Conservation (phyloP, 37 sponge, comb jelly and placozoan species). For the Haliclona indistincta region DNA sequence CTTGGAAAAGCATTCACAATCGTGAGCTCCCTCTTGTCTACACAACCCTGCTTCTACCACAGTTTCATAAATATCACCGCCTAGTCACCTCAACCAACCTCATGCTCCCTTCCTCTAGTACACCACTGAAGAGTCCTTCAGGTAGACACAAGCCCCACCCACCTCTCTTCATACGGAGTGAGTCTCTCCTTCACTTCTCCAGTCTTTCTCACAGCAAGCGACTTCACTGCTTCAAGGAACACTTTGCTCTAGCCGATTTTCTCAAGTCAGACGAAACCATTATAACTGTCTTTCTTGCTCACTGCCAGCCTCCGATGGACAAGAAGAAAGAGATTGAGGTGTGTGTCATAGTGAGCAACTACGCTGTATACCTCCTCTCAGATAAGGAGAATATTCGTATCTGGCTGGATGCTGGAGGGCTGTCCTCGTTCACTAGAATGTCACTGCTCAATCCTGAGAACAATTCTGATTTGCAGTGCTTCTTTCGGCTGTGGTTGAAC, state of each 20-base stretch:
- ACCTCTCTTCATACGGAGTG: constrained; percentile 22
- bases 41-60: too few relatives aligned
- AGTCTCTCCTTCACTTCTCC: constrained; percentile 21
- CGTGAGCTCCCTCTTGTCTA: neutral
- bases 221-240: constrained; percentile 43
- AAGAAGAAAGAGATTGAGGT: constrained; percentile 36
- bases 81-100: too few relatives aligned
- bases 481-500: constrained; percentile 48
- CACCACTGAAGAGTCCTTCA: too few relatives aligned
- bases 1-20: neutral
- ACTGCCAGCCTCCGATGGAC: constrained; percentile 3
- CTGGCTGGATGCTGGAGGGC: constrained; percentile 57
- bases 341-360: constrained; percentile 50
- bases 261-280: constrained; percentile 46
- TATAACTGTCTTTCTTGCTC: constrained; percentile 27
- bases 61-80: too few relatives aligned
- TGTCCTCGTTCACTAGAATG: constrained; percentile 30
- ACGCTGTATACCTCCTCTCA: constrained; percentile 56
- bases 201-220: constrained; percentile 15
- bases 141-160: neutral
- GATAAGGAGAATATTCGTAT: constrained; percentile 31
- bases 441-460: constrained; percentile 19
- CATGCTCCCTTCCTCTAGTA: too few relatives aligned
- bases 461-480: constrained; percentile 15
- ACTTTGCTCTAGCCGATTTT: constrained; percentile 50